These are phyloP conservation scores for Melanotaenia nigrans DNA, from an alignment of 2,797 vertebrate genomes.

Conservation along the genomic window DNA sequence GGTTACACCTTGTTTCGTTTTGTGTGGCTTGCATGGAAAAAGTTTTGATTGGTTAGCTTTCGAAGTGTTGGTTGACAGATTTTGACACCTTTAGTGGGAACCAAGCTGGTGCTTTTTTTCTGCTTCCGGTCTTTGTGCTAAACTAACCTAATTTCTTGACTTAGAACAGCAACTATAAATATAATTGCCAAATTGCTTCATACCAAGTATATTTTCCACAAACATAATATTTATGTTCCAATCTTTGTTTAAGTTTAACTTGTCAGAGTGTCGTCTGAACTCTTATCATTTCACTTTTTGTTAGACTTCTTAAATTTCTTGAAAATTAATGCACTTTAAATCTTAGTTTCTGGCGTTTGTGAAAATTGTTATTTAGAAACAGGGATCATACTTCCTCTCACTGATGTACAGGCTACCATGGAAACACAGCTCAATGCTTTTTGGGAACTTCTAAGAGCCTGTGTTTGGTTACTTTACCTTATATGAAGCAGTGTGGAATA, in stretches of 20 bases:
- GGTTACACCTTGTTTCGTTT: background rate
- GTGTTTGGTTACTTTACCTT: slow-evolving; percentile 55
- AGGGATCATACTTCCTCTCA: slow-evolving; percentile 20
- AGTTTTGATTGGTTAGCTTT: background rate
- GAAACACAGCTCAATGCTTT: slow-evolving; percentile 57
- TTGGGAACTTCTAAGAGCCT: slow-evolving; percentile 64
- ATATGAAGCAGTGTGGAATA: slow-evolving; percentile 53
- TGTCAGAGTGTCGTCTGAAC: no score
- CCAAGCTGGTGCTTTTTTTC: background rate
- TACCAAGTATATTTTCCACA: no score
- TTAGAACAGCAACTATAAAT: background rate
- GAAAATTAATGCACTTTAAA: background rate
- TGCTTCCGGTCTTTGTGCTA: no score
- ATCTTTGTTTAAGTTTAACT: no score
- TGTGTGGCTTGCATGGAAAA: background rate
- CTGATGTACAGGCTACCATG: slow-evolving; percentile 60
- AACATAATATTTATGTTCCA: no score
- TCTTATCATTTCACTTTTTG: no score
- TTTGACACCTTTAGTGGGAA: background rate
- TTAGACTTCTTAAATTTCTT: no score
- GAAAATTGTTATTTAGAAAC: slow-evolving; percentile 28
- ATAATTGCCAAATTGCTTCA: no score
- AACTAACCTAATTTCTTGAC: no score
- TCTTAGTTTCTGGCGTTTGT: background rate
- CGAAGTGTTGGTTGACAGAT: no score